Conservation (phyloP, 2,888 invertebrate species). For the Drosophila anceps region DNA sequence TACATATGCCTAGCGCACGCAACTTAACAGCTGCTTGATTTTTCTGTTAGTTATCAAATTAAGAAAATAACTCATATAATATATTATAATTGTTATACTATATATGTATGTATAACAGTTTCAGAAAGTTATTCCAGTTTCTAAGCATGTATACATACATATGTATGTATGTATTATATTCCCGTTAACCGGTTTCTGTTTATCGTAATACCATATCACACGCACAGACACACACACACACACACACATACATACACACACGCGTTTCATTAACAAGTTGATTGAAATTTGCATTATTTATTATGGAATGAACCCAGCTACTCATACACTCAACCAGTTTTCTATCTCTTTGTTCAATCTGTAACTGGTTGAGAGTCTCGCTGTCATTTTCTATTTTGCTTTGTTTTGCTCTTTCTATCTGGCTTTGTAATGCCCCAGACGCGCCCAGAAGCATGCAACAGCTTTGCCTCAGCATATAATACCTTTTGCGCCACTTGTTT, state of each 20-base stretch:
- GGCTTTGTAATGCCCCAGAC: conserved; percentile 8
- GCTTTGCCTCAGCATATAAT: conserved; percentile 28
- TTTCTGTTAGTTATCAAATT: not conserved
- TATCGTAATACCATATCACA: conserved; percentile 32
- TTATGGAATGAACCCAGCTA: conserved; percentile 32
- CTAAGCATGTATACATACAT: not conserved
- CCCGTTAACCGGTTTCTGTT: conserved; percentile 39
- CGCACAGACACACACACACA: conserved; percentile 5
- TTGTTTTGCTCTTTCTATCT: not conserved
- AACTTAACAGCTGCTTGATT: not conserved
- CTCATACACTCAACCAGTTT: conserved; percentile 57
- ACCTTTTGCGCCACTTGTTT: conserved; percentile 34
- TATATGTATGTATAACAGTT: not conserved
- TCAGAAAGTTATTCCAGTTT: not conserved
- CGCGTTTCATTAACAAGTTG: conserved; percentile 59
- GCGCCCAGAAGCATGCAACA: conserved; percentile 62
- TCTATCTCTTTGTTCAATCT: conserved; percentile 46
- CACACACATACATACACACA: not conserved
- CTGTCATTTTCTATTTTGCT: not conserved
- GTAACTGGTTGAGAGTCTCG: conserved; percentile 13
- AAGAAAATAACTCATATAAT: not conserved
- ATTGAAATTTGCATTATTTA: conserved; percentile 54
- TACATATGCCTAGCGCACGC: not conserved
- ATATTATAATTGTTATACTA: not conserved
- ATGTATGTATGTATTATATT: conserved; percentile 7